A percentile compares a stretch with the other conserved stretches of the same genome.
Conservation (phyloP, 2,888 invertebrate genomes). For the Periphyllus acericola region DNA sequence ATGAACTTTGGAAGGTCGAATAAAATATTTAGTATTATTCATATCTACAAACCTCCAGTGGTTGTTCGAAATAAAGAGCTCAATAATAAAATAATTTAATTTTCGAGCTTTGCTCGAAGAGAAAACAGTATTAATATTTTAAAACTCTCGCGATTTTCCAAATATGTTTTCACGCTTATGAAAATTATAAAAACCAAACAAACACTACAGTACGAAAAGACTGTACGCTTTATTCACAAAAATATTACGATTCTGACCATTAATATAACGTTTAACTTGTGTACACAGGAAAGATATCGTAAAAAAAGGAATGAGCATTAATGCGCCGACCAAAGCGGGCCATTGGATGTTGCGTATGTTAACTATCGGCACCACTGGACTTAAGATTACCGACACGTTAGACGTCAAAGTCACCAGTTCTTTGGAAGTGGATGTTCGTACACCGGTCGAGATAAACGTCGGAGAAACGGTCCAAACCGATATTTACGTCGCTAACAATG, state of each 20-base stretch:
- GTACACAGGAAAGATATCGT: slow-evolving; percentile 16
- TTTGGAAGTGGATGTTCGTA: slow-evolving; percentile 73
- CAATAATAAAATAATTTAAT: background rate
- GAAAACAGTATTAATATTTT: background rate
- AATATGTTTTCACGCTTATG: background rate
- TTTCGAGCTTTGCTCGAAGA: background rate
- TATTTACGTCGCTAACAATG: slow-evolving; percentile 76
- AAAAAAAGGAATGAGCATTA: slow-evolving; percentile 61
- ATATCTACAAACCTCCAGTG: too few relatives aligned
- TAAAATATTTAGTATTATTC: slow-evolving; percentile 24
- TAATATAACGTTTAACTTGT: background rate
- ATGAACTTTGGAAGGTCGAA: slow-evolving; percentile 1
- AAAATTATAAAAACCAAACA: background rate
- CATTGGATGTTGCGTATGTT: slow-evolving; percentile 76
- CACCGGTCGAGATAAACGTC: slow-evolving; percentile 73
- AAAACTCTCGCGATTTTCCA: background rate
- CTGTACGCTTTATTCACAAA: background rate
- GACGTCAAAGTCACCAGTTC: slow-evolving; percentile 74
- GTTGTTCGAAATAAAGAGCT: background rate
- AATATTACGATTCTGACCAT: background rate
- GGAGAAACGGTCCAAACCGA: slow-evolving; percentile 77
- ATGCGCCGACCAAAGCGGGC: slow-evolving; percentile 74
- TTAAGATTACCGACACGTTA: slow-evolving; percentile 72
- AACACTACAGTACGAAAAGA: background rate
- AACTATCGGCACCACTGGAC: slow-evolving; percentile 68